Conservation (phyloP, 2,797 vertebrate genomes). For the Coranthus polyacanthus region DNA sequence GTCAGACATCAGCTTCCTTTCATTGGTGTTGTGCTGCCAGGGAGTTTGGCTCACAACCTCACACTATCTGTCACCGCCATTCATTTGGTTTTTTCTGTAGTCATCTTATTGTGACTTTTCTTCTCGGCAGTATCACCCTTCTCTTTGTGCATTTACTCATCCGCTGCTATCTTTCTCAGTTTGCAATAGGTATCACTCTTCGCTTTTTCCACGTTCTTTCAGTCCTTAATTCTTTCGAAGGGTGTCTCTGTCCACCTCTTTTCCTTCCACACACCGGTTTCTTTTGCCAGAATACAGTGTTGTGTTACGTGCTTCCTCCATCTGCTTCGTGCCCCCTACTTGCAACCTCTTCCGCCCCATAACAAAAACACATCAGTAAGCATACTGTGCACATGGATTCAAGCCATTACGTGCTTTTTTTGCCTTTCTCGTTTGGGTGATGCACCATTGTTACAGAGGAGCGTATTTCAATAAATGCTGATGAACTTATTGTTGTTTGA, state of each 20-base stretch:
- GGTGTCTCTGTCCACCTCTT: slow-evolving; percentile 2
- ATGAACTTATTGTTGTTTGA: slow-evolving; percentile 38
- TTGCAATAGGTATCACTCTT: slow-evolving; percentile 6
- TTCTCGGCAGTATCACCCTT: slow-evolving; percentile 12
- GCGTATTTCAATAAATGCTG: slow-evolving; percentile 28
- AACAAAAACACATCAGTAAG: slow-evolving; percentile 51
- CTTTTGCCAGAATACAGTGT: slow-evolving; percentile 48
- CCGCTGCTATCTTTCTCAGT: slow-evolving; percentile 2
- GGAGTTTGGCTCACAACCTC: slow-evolving; percentile 41
- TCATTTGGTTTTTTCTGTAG: slow-evolving; percentile 19
- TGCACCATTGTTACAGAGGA: slow-evolving; percentile 22
- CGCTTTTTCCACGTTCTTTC: neutral
- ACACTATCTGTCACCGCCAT: slow-evolving; percentile 31
- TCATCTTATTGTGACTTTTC: slow-evolving; percentile 7
- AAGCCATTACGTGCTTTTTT: slow-evolving; percentile 55
- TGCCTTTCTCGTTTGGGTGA: slow-evolving; percentile 49
- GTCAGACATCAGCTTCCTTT: slow-evolving; percentile 21
- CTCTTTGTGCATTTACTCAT: slow-evolving; percentile 7
- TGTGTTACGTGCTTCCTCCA: slow-evolving; percentile 71
- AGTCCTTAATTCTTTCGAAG: slow-evolving; percentile 10
- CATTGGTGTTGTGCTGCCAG: slow-evolving; percentile 38
- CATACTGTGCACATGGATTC: slow-evolving; percentile 58
- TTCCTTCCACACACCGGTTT: neutral
- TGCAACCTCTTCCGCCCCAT: slow-evolving; percentile 44
- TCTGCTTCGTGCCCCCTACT: slow-evolving; percentile 71